Evolutionary conservation across 2,888 invertebrate species (phyloP), one percentile per base, ranked within the genome.

Genomic region (Rhodophaea formosa): DNA sequence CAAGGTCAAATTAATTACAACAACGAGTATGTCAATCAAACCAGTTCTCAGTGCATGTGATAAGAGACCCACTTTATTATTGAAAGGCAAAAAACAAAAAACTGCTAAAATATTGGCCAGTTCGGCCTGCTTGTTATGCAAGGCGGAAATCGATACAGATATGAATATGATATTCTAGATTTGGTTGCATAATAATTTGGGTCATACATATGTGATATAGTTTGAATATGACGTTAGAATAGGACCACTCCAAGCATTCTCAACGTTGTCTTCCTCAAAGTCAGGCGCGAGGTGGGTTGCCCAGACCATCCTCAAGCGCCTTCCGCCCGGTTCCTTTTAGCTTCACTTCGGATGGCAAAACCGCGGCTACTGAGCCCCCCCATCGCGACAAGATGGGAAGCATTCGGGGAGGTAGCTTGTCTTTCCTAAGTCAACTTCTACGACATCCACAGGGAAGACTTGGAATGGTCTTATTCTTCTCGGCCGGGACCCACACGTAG

Each of bases 51-150:
- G 1, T 30, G 12, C n/a, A 43, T 14, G 6, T 44, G 51, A 61
- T 61, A 57, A 63, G 59, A 45, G 12, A 53, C 58, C 56, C 59
- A 56, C 59, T 58, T 53, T 57, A 62, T 62, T 58, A 46, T 62
- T 47, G 66, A 63, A 62, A 53, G 63, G 32, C 45, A 32, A n/a
- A 55, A 55, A 30, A 47, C n/a, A 47, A 47, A 55, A 23, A 8
- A 32, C 29, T 42, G 7, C 35, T 39, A 16, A 51, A 7, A 51
- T 68, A 64, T 59, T 23, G 23, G 5, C 23, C 5, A 23, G 23
- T 23, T 23, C 62, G 59, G 42, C 47, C 49, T 15, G 59, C 63
- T 62, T 62, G 62, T 77, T 75, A 75, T 67, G 72, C 65, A 75
- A 77, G 75, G 62, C 70, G 73, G 68, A 72, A 73, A 68, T 61